Percentiles rank a stretch among this genome's conserved stretches.
Evolutionary conservation across 2,113 vertebrate species (phyloP).

Genomic region (Accipiter cooperii): DNA sequence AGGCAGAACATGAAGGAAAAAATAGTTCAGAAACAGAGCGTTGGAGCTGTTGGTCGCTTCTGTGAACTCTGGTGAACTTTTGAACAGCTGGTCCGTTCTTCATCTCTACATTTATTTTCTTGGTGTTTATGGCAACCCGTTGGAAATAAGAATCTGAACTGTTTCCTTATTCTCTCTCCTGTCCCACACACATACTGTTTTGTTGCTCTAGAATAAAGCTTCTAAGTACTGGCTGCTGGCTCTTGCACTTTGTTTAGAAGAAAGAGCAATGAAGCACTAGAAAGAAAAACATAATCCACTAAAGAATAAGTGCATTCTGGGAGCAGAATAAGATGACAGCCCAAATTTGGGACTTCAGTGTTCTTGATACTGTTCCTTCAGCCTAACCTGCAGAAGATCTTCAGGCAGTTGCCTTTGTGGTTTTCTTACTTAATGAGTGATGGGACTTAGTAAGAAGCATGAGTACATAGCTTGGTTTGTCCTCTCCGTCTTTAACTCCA

Average conservation of each 20-base stretch:
- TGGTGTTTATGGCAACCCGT: not conserved
- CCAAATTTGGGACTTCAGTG: not conserved
- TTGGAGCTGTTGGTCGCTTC: not conserved
- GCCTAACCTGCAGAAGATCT: not conserved
- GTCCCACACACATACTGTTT: not conserved
- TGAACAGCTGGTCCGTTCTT: not conserved
- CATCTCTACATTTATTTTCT: not conserved
- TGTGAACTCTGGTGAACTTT: not conserved
- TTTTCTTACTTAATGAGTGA: not conserved
- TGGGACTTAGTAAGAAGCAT: not conserved
- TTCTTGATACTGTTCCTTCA: not conserved
- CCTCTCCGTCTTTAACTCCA: not conserved
- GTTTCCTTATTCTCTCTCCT: not conserved
- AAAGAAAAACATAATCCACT: not conserved
- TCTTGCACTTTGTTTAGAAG: not conserved
- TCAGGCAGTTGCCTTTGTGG: not conserved
- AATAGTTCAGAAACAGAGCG: not conserved
- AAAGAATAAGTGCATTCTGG: not conserved
- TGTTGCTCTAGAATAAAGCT: not conserved
- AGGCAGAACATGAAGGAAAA: not conserved
- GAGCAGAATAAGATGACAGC: not conserved
- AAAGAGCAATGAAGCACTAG: not conserved
- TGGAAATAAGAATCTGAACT: not conserved
- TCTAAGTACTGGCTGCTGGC: not conserved
- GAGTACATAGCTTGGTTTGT: not conserved